Evolutionary conservation across 92 coral and sea anemone genomes (phyloP), one percentile per base, ranked within the genome.

Genomic region (Nematostella vectensis): DNA sequence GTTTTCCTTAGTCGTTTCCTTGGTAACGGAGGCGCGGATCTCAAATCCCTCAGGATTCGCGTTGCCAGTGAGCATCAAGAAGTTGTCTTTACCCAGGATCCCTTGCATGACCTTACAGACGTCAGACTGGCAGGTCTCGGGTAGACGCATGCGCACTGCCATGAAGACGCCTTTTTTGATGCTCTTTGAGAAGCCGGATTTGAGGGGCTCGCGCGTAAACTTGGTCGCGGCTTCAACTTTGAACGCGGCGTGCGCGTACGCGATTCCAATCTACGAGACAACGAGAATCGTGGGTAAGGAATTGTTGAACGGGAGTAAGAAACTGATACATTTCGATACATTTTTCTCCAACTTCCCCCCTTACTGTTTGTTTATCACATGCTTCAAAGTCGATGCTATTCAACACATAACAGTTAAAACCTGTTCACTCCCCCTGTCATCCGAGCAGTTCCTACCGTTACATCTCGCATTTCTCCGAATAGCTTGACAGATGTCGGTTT

Each of bases 191-290:
- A 19, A 57, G 1, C 55, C 72, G 29, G 58, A 37, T 27, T 66
- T 66, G 17, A 66, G 25, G 3, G 72, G 72, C 19, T 66, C 72
- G 10, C 48, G 57, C 24, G 51, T 42, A 21, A 66, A 54, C 22
- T 18, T 44, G 10, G 55, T 44, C 6, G 40, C 63, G 11, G 51
- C 47, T 11, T 55, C 61, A 4, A 29, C 39, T 19, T 25, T 44
- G 25, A 66, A 66, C n/a, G 25, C 52, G 12, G 33, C 16, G n/a
- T 50, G 72, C 3, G 63, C 43, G 31, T 38, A 66, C 23, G 63
- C 72, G 23, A 66, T 42, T n/a, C 63, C 72, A 22, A 66, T 19
- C 63, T 66, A 2, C 13, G 24, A n/a, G n/a, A n/a, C n/a, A n/a
- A n/a, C n/a, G n/a, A n/a, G n/a, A n/a, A n/a, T n/a, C n/a, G n/a